phyloP scores from a whole-genome alignment of 2,113 vertebrate genomes.

The Accipiter virgatus region DNA sequence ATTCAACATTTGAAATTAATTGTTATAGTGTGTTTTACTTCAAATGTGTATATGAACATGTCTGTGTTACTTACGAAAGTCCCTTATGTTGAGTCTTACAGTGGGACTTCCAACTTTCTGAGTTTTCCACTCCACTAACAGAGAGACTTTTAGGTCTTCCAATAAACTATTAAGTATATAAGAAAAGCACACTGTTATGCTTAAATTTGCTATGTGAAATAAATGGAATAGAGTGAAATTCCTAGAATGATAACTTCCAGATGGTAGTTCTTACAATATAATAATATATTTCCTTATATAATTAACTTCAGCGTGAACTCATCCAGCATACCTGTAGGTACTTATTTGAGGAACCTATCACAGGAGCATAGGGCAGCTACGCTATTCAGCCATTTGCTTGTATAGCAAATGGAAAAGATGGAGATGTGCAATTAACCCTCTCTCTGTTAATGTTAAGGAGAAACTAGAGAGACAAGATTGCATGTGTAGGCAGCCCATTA shows the following conservation, averaged over 20 bases:
- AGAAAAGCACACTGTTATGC: background rate
- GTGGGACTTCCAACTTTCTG: background rate
- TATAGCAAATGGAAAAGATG: background rate
- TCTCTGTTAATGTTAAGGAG: background rate
- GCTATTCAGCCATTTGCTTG: background rate
- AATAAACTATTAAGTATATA: background rate
- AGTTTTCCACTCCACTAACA: background rate
- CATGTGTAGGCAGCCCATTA: background rate
- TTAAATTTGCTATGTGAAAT: background rate
- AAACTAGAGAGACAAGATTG: background rate
- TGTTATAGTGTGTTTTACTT: background rate
- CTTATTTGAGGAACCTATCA: background rate
- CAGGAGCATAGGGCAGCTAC: background rate
- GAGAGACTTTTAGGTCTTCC: background rate
- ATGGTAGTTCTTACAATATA: background rate
- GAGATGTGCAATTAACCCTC: background rate
- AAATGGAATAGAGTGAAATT: background rate
- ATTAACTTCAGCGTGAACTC: background rate
- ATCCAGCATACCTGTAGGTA: background rate
- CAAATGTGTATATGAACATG: rapidly evolving
- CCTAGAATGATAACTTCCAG: background rate
- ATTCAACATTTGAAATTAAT: background rate
- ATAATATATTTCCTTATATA: background rate
- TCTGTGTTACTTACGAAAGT: background rate
- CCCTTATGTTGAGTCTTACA: background rate